Evolutionary conservation across 2,113 vertebrate species (phyloP), one percentile per base, ranked within the genome.

Genomic region (Callionymus lyra): DNA sequence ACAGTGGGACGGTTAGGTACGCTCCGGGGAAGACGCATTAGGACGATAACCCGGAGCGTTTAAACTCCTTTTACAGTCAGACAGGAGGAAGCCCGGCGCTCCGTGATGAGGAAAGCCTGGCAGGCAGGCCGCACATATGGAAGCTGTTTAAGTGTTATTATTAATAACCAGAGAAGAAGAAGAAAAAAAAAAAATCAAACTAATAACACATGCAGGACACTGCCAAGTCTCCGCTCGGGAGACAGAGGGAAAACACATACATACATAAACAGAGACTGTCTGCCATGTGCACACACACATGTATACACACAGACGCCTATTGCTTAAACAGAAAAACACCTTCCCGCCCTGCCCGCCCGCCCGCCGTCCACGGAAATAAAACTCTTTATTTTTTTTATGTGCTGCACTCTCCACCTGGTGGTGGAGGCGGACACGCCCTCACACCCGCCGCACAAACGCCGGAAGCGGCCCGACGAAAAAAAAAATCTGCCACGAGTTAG

Each of bases 91-190:
- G 47, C 70, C 42, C 34, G 56, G 44, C 65, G 59, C n/a, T n/a
- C n/a, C n/a, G 53, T 63, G 69, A 75, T 62, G 80, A 79, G 76
- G 71, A 77, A 56, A 74, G 70, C 70, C 74, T 77, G 70, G 76
- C 64, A 65, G 76, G 59, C 75, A 75, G 77, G 64, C 70, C 52
- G 55, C 64, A 75, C 85, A 87, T 84, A 82, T 87, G 85, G 84
- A 83, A 85, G 59, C 68, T 42, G 81, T 85, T 84, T 82, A 69
- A 68, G 63, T 82, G 80, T 82, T 85, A 82, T 83, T 86, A 84
- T 80, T 85, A 85, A 84, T 79, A 84, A 82, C 71, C 49, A n/a
- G 44, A 45, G 31, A n/a, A 33, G 18, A 33, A 35, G 33, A 39
- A 39, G 52, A 33, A 57, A 69, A 41, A 44, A 61, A 53, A 70